Evolutionary conservation across 2,888 invertebrate genomes (phyloP).

Genomic region (Ophraella communa): DNA sequence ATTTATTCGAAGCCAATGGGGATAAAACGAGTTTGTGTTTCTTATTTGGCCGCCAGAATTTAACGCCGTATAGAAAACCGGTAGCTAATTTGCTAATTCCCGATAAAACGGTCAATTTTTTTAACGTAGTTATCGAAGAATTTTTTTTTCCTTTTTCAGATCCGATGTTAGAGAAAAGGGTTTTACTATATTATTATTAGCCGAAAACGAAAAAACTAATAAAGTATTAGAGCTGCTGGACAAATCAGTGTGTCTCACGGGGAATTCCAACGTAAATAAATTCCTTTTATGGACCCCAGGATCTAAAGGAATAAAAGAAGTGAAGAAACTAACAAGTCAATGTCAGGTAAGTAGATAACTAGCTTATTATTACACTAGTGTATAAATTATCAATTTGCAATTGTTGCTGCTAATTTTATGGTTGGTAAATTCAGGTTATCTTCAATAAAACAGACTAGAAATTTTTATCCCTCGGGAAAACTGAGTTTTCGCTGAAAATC

Average conservation of each 20-base stretch:
- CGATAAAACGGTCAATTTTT: too few relatives aligned
- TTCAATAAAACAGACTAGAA: too few relatives aligned
- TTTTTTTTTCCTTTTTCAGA: constrained; percentile 53
- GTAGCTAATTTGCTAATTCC: too few relatives aligned
- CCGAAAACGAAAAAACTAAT: constrained; percentile 60
- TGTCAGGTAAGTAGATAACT: constrained; percentile 53
- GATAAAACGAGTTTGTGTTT: constrained; percentile 19
- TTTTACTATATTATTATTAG: constrained; percentile 62
- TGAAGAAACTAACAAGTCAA: constrained; percentile 51
- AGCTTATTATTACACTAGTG: too few relatives aligned
- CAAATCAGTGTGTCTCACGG: constrained; percentile 60
- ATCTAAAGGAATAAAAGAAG: constrained; percentile 39
- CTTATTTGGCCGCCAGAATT: constrained; percentile 18
- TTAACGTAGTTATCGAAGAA: too few relatives aligned
- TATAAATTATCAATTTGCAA: too few relatives aligned
- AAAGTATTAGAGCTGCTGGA: constrained; percentile 62
- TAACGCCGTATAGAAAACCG: too few relatives aligned
- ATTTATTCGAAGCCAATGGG: constrained; percentile 18
- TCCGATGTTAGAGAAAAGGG: constrained; percentile 59
- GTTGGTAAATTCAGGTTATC: too few relatives aligned
- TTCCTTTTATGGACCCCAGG: constrained; percentile 58
- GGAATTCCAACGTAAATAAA: constrained; percentile 55
- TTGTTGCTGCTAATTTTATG: too few relatives aligned
- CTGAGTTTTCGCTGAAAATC: too few relatives aligned
- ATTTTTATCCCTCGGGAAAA: too few relatives aligned